Percentiles rank a stretch among this genome's conserved stretches.
Conservation (phyloP, 2,888 invertebrate genomes). For the Aspidapion aeneum region DNA sequence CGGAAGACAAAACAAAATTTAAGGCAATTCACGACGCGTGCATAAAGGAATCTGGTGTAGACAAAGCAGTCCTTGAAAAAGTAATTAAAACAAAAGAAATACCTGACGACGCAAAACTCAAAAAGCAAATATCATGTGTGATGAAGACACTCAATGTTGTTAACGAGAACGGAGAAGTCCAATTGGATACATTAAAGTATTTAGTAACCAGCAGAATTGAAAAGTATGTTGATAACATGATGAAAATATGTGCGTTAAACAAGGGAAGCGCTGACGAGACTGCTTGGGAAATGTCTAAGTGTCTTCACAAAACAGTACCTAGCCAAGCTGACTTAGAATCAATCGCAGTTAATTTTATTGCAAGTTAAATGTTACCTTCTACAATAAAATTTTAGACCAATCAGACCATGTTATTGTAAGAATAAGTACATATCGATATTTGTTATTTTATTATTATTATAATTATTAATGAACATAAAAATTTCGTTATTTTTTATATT, state of each 20-base stretch:
- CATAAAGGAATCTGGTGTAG: conserved; percentile 20
- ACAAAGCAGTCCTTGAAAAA: conserved; percentile 25
- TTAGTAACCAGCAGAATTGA: conserved; percentile 16
- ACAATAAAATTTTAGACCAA: too few relatives aligned
- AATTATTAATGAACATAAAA: too few relatives aligned
- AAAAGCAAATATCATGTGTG: conserved; percentile 27
- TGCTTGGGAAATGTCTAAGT: conserved; percentile 32
- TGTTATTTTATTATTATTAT: too few relatives aligned
- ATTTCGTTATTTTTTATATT: too few relatives aligned
- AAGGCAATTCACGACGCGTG: conserved; percentile 28
- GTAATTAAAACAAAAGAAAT: conserved; percentile 23
- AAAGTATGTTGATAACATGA: conserved; percentile 24
- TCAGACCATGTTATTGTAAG: too few relatives aligned
- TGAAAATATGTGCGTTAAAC: conserved; percentile 29
- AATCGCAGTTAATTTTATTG: neutral
- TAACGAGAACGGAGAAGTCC: conserved; percentile 28
- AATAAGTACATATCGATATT: too few relatives aligned
- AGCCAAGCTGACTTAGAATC: neutral
- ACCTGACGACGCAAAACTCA: conserved; percentile 28
- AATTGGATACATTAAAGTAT: conserved; percentile 24
- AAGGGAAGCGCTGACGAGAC: conserved; percentile 28
- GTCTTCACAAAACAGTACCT: conserved; percentile 22
- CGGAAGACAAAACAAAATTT: conserved; percentile 32
- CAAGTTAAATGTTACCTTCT: too few relatives aligned
- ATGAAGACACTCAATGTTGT: conserved; percentile 28